Evolutionary conservation across 2,113 vertebrate species (phyloP), one percentile per base, ranked within the genome.

Genomic region (Syrrhaptes paradoxus): DNA sequence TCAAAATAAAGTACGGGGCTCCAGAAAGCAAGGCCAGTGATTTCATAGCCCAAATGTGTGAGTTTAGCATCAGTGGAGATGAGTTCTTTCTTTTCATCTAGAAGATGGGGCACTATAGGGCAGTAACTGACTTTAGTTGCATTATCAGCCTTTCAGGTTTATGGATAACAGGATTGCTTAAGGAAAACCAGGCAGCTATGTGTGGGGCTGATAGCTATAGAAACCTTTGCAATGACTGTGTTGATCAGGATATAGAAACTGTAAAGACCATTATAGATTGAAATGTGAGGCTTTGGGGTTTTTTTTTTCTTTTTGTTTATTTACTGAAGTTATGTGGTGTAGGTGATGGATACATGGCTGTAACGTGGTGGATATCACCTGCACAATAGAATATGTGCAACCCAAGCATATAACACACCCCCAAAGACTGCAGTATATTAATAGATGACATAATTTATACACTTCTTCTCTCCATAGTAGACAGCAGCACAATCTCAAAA

Each of bases 121-220:
- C 41, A 61, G 55, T 51, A 58, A 41, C 21, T 57, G 62, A 31
- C 8, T 71, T 83, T 9, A 55, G 32, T 13, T 83, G 14, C 15
- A 24, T 58, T 71, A 43, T 51, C 57, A 74, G 32, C 16, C 25
- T 65, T 79, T 66, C 8, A 17, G 43, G 17, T 74, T 83, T 38
- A 46, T 2, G 8, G 49, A 28, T 32, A 81, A 76, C 34, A 34
- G 41, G 29, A 59, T 7, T 61, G 46, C 25, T 41, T 65, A 32
- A 70, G n/a, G 25, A 45, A 59, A 83, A 79, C 6, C 0, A 2
- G 10, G 7, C 19, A 46, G n/a, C 7, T 6, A 6, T 8, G 5
- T 13, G 24, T 31, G 15, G 31, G 34, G 25, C 34, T 66, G 32
- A 17, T 22, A 84, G 46, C 57, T 78, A 19, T 48, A 58, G 49